Evolutionary conservation across 2,888 invertebrate genomes (phyloP).

Genomic region (Lochmaea capreae): DNA sequence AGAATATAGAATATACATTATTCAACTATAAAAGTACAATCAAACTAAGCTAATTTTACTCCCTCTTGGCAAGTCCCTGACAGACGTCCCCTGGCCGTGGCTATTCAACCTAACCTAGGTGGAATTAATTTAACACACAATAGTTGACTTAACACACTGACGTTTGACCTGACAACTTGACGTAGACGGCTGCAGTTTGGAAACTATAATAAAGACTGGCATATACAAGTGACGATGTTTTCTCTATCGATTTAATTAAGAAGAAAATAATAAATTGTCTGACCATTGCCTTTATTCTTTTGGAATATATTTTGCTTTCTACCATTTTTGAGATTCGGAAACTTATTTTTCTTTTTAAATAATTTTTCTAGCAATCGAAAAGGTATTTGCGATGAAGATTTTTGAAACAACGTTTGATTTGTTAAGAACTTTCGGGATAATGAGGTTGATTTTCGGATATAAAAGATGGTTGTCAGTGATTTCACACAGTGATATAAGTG

Average conservation of each 20-base stretch:
- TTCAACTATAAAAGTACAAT: no score
- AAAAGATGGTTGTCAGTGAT: conserved; percentile 46
- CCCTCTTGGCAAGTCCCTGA: no score
- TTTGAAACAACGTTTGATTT: conserved; percentile 14
- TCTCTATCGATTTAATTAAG: neutral
- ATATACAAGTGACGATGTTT: neutral
- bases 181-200: no score
- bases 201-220: no score
- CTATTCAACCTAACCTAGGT: no score
- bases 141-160: no score
- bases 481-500: conserved; percentile 50
- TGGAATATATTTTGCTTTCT: neutral
- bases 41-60: no score
- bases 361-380: neutral
- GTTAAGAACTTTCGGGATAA: conserved; percentile 38
- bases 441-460: conserved; percentile 47
- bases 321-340: neutral
- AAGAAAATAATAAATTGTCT: neutral
- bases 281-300: neutral
- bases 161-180: no score
- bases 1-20: no score
- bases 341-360: neutral
- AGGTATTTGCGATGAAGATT: conserved; percentile 18
- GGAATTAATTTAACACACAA: no score
- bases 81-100: no score